These are phyloP conservation scores for Phylloscopus collybita DNA, from an alignment of 2,797 vertebrate species.

Conservation along the genomic window DNA sequence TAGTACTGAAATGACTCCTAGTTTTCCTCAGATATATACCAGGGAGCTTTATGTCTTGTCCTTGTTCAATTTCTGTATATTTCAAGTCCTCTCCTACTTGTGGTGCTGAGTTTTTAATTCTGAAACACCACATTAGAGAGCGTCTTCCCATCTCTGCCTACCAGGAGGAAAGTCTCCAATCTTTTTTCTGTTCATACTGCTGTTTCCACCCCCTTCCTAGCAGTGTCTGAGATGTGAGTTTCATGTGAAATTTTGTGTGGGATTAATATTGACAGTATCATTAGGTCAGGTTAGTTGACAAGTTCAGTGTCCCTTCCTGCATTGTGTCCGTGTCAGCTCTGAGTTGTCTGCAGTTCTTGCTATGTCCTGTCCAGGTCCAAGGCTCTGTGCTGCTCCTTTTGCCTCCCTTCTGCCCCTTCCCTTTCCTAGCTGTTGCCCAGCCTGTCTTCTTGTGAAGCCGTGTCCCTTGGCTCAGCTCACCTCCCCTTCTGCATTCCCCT, in stretches of 20 bases:
- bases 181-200: neutral
- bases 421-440: neutral
- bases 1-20: neutral
- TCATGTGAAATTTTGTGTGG: constrained; percentile 29
- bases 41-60: neutral
- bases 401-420: neutral
- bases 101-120: neutral
- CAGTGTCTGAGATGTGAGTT: constrained; percentile 30
- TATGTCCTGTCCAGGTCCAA: neutral
- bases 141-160: neutral
- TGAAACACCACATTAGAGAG: neutral
- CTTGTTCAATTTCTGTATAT: neutral
- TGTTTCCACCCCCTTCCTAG: neutral
- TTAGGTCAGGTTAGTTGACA: constrained; percentile 12
- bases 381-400: neutral
- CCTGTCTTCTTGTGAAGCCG: neutral
- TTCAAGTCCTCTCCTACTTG: neutral
- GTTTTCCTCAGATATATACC: neutral
- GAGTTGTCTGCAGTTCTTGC: neutral
- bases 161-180: neutral
- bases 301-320: neutral
- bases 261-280: constrained; percentile 26
- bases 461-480: neutral
- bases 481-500: neutral
- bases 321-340: neutral